These are phyloP conservation scores for Autographa gamma DNA, from an alignment of 2,888 invertebrate genomes.

Conservation along the genomic window DNA sequence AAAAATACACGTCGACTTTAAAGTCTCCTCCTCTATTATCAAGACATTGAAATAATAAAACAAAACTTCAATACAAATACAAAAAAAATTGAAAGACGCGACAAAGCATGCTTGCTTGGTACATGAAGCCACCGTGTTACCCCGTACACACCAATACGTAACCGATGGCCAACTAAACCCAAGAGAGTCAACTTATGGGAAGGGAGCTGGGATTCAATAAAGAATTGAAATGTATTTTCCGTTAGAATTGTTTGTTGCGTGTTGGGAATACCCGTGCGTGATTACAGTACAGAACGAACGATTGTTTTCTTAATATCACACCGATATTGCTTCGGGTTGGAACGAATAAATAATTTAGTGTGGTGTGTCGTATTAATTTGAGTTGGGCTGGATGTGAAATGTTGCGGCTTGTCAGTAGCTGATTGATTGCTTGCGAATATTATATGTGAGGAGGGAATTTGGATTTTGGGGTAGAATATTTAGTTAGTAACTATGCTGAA, in stretches of 20 bases:
- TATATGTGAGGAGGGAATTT: constrained; percentile 10
- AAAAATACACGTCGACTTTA: too few relatives aligned
- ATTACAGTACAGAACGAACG: constrained; percentile 66
- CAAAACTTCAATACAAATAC: constrained; percentile 29
- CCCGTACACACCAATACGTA: constrained; percentile 40
- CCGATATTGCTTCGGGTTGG: constrained; percentile 47
- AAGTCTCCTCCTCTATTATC: too few relatives aligned
- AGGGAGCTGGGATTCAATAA: constrained; percentile 73
- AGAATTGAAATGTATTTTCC: constrained; percentile 80
- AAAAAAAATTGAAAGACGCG: constrained; percentile 49
- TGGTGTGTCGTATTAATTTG: constrained; percentile 55
- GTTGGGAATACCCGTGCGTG: constrained; percentile 70
- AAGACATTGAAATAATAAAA: background rate
- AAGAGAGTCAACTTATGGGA: constrained; percentile 68
- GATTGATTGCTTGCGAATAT: constrained; percentile 48
- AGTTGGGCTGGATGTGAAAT: constrained; percentile 8
- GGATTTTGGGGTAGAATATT: constrained; percentile 1
- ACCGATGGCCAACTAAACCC: constrained; percentile 59
- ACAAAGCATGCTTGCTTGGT: constrained; percentile 28
- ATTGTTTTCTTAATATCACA: constrained; percentile 61
- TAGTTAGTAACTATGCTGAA: background rate
- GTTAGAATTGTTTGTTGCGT: constrained; percentile 73
- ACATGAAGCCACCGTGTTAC: constrained; percentile 26
- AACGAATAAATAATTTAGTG: constrained; percentile 56
- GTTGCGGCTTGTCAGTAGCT: constrained; percentile 13